phyloP scores from a whole-genome alignment of 2,797 vertebrate species.

The Bradypodion pumilum region DNA sequence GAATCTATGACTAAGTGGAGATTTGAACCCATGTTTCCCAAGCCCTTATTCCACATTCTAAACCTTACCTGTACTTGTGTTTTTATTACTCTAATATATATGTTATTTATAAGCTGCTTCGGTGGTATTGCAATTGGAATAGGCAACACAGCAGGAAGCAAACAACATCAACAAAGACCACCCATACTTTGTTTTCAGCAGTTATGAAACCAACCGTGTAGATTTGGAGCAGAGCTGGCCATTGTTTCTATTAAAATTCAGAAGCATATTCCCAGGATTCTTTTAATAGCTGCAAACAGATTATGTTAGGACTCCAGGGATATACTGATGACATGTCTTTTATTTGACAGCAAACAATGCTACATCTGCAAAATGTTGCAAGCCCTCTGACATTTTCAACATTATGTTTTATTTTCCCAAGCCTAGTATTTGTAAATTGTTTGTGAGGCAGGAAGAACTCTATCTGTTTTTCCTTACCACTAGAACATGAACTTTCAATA shows the following conservation, averaged over 20 bases:
- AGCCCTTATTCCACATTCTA: too few relatives aligned
- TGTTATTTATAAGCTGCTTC: not conserved
- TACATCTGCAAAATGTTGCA: constrained; percentile 4
- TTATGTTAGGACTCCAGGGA: constrained; percentile 12
- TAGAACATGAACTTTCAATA: not conserved
- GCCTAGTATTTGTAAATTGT: constrained; percentile 2
- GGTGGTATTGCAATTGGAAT: not conserved
- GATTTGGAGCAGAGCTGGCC: not conserved
- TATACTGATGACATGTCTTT: constrained; percentile 15
- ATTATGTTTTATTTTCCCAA: constrained; percentile 15
- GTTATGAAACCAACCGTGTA: not conserved
- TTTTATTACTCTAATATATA: not conserved
- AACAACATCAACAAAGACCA: not conserved
- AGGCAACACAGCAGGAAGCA: not conserved
- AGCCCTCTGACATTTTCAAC: not conserved
- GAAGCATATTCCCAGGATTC: constrained; percentile 7
- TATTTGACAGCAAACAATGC: constrained; percentile 18
- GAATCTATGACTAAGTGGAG: too few relatives aligned
- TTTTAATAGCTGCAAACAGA: not conserved
- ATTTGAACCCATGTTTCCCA: too few relatives aligned
- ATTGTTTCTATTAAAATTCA: not conserved
- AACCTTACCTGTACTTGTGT: too few relatives aligned
- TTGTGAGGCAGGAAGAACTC: not conserved
- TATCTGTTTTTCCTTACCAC: rapidly evolving
- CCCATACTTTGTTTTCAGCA: not conserved